phyloP scores from a whole-genome alignment of 1,140 invertebrate species.

The Hypsibius dujardini region DNA sequence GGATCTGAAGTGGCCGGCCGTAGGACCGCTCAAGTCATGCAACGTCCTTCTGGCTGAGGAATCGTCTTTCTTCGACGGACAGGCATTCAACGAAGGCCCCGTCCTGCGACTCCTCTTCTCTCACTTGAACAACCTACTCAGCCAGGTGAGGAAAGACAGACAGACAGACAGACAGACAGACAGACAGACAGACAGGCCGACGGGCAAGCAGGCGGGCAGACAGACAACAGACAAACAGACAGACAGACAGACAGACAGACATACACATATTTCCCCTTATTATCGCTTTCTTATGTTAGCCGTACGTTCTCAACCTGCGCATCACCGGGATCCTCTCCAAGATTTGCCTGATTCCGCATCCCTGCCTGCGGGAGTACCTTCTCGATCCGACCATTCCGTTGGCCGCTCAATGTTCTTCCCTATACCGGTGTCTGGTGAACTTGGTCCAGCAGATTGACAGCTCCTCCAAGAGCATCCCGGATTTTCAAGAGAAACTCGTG shows the following conservation, averaged over 20 bases:
- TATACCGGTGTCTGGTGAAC: slow-evolving; percentile 43
- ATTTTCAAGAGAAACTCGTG: slow-evolving; percentile 44
- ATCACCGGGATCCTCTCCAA: slow-evolving; percentile 54
- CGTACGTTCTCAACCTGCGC: slow-evolving; percentile 59
- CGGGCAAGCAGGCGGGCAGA: not conserved
- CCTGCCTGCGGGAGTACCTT: slow-evolving; percentile 56
- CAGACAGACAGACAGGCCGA: not conserved
- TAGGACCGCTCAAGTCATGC: not conserved
- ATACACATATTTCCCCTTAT: too few relatives aligned
- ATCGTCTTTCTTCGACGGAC: not conserved
- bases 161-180: slow-evolving; percentile 24
- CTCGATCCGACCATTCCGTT: slow-evolving; percentile 51
- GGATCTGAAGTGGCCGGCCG: not conserved
- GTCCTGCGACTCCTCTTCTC: slow-evolving; percentile 54
- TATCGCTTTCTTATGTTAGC: slow-evolving; percentile 33
- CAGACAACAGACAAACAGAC: too few relatives aligned
- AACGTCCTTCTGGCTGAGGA: slow-evolving; percentile 5
- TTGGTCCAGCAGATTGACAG: slow-evolving; percentile 45
- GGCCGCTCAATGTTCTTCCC: slow-evolving; percentile 34
- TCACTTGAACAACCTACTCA: slow-evolving; percentile 45
- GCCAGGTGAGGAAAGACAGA: slow-evolving; percentile 32
- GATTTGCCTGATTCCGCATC: slow-evolving; percentile 53
- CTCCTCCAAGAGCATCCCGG: slow-evolving; percentile 33
- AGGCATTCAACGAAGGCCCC: slow-evolving; percentile 51
- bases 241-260: too few relatives aligned